Evolutionary conservation across 2,113 vertebrate species (phyloP), one percentile per base, ranked within the genome.

Genomic region (Neomonachus schauinslandi): DNA sequence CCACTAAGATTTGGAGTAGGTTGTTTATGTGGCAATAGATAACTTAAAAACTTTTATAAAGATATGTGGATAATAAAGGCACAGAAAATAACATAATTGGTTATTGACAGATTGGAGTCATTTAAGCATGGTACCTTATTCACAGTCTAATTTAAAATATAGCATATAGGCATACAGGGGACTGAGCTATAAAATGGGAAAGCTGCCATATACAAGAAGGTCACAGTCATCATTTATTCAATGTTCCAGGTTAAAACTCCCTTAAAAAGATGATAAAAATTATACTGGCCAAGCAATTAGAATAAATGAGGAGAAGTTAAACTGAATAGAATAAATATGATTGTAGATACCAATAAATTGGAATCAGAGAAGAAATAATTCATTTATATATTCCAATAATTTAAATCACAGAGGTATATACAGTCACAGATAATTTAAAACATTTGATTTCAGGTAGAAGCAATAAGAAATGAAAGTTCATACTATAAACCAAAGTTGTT

Each of bases 251-350:
- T 94, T 49, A 76, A 81, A 87, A 76, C 11, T 96, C 55, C 46
- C 55, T 94, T 96, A 65, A 28, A 72, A 91, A 94, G 36, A 71
- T 51, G n/a, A 76, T 71, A 72, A 61, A 55, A 14, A 87, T 81
- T 67, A 53, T 86, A 22, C 46, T 86, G 82, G 24, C 14, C n/a
- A 28, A 81, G 7, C 46, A 91, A 57, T 18, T 10, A 2, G 9
- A 7, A 55, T 49, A 55, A 81, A 74, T 28, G 63, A 80, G 28
- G 24, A 85, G 26, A 94, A 86, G 28, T 53, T 42, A 90, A 77
- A 53, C 24, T 57, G 65, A 74, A 39, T 57, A 85, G 33, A 33
- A 7, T 55, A 89, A 89, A 79, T 77, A 42, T 82, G 67, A 59
- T 51, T 74, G 31, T 8, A 65, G 42, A 80, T 65, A 72, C 80